Conservation (phyloP, 2,113 vertebrate species). For the Tretioscincus oriximinensis region DNA sequence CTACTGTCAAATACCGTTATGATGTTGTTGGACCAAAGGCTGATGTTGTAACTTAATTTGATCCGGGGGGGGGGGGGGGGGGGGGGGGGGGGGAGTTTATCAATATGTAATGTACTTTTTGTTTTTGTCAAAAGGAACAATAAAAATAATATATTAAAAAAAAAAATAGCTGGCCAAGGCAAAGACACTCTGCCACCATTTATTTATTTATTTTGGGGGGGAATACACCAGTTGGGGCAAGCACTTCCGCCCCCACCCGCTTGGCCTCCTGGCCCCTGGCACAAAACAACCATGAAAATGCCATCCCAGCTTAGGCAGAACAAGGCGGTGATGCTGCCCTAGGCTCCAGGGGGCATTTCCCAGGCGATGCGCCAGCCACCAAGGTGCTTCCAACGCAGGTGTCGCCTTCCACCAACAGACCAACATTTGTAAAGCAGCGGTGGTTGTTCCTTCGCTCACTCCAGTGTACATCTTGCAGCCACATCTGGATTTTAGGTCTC, state of each 20-base stretch:
- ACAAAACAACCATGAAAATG: background rate
- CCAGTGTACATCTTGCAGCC: background rate
- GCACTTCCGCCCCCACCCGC: background rate
- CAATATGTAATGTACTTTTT: no score
- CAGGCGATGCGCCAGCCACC: background rate
- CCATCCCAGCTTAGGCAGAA: background rate
- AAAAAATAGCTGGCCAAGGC: no score
- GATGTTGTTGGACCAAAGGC: no score
- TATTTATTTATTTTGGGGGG: background rate
- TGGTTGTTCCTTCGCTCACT: background rate
- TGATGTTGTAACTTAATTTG: no score
- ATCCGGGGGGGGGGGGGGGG: no score
- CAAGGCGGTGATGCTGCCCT: background rate
- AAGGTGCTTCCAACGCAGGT: no score
- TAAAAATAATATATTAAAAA: no score
- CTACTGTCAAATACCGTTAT: no score
- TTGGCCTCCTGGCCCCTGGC: background rate
- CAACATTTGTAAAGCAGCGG: background rate
- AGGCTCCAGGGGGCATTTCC: background rate
- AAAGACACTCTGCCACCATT: fast-evolving
- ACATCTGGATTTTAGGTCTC: background rate
- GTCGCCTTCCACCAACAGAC: no score
- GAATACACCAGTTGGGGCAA: background rate
- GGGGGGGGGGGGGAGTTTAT: no score
- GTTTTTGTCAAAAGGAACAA: no score